Evolutionary conservation across 1,140 invertebrate genomes (phyloP), one percentile per base, ranked within the genome.

Genomic region (Solenopsis fugax): DNA sequence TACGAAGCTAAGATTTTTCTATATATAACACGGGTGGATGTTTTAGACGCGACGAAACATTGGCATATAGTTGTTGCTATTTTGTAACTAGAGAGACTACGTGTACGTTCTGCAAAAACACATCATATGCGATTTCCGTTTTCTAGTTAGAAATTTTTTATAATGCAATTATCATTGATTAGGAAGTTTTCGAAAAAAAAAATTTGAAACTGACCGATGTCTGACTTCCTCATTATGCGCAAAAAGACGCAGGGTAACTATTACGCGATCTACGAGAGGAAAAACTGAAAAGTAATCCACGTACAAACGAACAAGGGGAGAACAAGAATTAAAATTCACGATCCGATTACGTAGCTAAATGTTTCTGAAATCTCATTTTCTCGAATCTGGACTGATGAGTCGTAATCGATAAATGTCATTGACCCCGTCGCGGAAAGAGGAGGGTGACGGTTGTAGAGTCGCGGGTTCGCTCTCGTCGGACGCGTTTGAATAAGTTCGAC

Each of bases 301-400:
- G 21, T 41, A 29, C 45, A 56, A 21, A 13, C 12, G 13, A 52
- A 37, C 21, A 54, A 69, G 34, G 16, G n/a, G 1, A 16, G 16
- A 81, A 56, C 71, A 71, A n/a, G 48, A 81, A 71, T 81, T 81
- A 50, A 71, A 81, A 81, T 71, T 71, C 78, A 21, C 50, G 21
- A 2, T 5, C 5, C 37, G 34, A 12, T 13, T 56, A 37, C 60
- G 37, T 45, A 18, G 50, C 37, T 71, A 48, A 71, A 45, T 56
- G 62, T 81, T 81, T 81, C 78, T 81, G 37, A 81, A 56, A 71
- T 81, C 50, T 71, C 65, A 81, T 81, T 81, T 71, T 81, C 50
- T 48, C 64, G 52, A 81, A 81, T 71, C 52, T 64, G 13, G 16
- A 16, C 10, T 58, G 64, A 81, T 81, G 64, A 81, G 52, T 29